Evolutionary conservation across 2,797 vertebrate species (phyloP).

Genomic region (Thripadectes ignobilis): DNA sequence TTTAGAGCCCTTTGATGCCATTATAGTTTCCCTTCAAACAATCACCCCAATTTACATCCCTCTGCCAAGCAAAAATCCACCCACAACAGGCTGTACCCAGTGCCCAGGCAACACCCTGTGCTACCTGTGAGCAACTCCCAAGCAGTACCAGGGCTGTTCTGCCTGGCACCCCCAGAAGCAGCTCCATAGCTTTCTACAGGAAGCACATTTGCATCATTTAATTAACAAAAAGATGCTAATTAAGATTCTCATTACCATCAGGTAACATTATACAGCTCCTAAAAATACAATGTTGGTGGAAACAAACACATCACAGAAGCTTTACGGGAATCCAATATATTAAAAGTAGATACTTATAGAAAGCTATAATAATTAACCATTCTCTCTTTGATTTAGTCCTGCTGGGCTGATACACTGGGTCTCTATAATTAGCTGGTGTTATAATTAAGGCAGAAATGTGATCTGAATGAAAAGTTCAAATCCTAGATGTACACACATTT

Average conservation of each 20-base stretch:
- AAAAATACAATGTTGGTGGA: neutral
- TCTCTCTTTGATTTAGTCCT: neutral
- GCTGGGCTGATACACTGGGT: neutral
- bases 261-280: neutral
- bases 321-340: neutral
- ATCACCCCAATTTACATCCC: neutral
- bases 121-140: neutral
- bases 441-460: neutral
- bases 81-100: neutral
- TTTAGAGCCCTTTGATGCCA: neutral
- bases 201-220: neutral
- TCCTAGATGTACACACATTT: neutral
- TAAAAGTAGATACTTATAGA: neutral
- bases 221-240: neutral
- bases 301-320: neutral
- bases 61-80: neutral
- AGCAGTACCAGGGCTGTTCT: neutral
- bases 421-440: neutral
- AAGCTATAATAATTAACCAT: neutral
- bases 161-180: neutral
- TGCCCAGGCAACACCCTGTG: neutral
- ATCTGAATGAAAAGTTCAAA: neutral
- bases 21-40: neutral
- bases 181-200: neutral
- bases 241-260: neutral